These are phyloP conservation scores for Eurosta solidaginis DNA, from an alignment of 1,140 invertebrate species.

Conservation along the genomic window DNA sequence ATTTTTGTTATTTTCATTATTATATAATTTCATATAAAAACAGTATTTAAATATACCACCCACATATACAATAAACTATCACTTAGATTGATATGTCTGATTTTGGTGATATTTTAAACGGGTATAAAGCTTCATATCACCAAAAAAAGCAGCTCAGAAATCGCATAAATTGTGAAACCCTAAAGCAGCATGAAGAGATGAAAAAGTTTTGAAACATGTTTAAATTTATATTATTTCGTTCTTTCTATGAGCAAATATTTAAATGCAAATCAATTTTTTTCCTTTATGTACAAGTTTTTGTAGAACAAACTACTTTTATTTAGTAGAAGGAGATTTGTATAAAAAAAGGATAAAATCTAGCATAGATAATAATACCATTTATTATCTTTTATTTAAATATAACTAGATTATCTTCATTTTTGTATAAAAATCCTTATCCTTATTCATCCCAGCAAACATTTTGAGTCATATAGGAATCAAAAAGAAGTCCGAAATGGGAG, in stretches of 20 bases:
- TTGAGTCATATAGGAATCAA: too few relatives aligned
- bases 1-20: slow-evolving; percentile 10
- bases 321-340: too few relatives aligned
- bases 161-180: not conserved
- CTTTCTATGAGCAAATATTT: not conserved
- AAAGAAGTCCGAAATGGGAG: too few relatives aligned
- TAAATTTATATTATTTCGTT: not conserved
- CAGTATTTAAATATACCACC: not conserved
- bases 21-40: slow-evolving; percentile 3
- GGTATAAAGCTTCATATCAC: not conserved
- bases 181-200: not conserved
- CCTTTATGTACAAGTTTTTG: not conserved
- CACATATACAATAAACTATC: not conserved
- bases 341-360: not conserved
- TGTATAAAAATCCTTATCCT: too few relatives aligned
- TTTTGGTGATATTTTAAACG: not conserved
- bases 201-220: not conserved
- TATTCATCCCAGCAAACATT: too few relatives aligned
- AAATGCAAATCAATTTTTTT: too few relatives aligned
- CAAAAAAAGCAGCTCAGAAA: not conserved
- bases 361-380: too few relatives aligned
- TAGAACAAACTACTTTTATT: not conserved
- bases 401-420: too few relatives aligned
- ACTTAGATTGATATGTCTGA: not conserved
- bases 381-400: too few relatives aligned